These are phyloP conservation scores for Thymelicus acteon DNA, from an alignment of 2,888 invertebrate species.

Conservation along the genomic window DNA sequence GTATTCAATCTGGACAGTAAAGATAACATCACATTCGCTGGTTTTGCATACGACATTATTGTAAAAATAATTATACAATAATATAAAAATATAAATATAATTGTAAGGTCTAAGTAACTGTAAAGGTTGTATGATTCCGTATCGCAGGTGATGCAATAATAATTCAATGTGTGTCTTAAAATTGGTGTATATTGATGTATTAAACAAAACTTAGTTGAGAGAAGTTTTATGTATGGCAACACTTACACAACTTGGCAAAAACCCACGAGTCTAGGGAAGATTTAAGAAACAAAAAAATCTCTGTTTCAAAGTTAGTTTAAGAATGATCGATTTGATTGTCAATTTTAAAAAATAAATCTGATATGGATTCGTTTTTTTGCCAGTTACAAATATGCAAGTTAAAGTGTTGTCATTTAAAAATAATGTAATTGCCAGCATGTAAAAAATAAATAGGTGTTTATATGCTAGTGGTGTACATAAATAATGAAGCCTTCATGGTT, in stretches of 20 bases:
- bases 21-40: conserved; percentile 7
- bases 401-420: conserved; percentile 6
- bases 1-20: neutral
- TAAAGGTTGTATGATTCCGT: conserved; percentile 17
- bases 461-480: conserved; percentile 13
- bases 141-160: conserved; percentile 28
- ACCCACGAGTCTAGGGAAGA: neutral
- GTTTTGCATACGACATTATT: neutral
- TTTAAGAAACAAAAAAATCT: neutral
- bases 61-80: neutral
- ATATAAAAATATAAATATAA: neutral
- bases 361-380: conserved; percentile 7
- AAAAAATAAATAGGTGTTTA: conserved; percentile 14
- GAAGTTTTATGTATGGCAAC: conserved; percentile 18
- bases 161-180: conserved; percentile 31
- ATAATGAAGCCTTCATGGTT: conserved; percentile 42
- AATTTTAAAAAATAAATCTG: conserved; percentile 9
- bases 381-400: neutral
- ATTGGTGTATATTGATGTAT: conserved; percentile 40
- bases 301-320: neutral
- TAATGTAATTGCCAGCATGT: conserved; percentile 12
- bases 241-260: conserved; percentile 5
- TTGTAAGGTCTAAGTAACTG: neutral
- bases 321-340: neutral
- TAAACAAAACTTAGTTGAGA: conserved; percentile 36